These are phyloP conservation scores for Lordiphosa collinella DNA, from an alignment of 1,140 invertebrate genomes.

Conservation along the genomic window DNA sequence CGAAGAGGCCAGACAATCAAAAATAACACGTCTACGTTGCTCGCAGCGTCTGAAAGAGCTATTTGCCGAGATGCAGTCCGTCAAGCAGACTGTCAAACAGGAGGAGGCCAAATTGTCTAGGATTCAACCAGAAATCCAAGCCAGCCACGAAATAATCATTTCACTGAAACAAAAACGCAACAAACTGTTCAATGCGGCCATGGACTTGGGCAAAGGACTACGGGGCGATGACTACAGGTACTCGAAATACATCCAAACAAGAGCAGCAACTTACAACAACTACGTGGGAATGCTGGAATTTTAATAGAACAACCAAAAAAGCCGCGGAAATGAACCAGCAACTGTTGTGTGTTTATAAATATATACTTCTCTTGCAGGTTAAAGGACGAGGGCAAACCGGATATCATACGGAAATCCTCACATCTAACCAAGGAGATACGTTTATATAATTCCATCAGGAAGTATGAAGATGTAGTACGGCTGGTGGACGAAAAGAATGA, in stretches of 20 bases:
- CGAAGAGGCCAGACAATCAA: constrained; percentile 53
- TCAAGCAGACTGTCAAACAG: constrained; percentile 41
- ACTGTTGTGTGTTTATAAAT: constrained; percentile 10
- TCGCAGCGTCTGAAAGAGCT: constrained; percentile 56
- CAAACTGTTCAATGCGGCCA: constrained; percentile 57
- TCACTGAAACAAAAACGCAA: constrained; percentile 61
- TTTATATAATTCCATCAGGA: constrained; percentile 50
- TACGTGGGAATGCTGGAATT: constrained; percentile 38
- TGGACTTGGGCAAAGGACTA: constrained; percentile 61
- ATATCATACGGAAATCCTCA: constrained; percentile 35
- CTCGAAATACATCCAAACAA: constrained; percentile 17
- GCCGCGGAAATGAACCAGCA: constrained; percentile 3
- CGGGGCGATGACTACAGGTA: constrained; percentile 72
- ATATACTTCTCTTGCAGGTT: constrained; percentile 49
- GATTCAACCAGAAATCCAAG: constrained; percentile 66
- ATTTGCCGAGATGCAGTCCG: constrained; percentile 51
- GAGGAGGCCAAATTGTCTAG: constrained; percentile 58
- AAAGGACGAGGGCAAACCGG: constrained; percentile 35
- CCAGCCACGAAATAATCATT: constrained; percentile 65
- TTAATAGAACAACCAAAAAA: constrained; percentile 12
- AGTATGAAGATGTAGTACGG: constrained; percentile 41
- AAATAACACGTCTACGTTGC: constrained; percentile 49
- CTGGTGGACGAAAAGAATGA: constrained; percentile 17
- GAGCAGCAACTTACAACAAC: constrained; percentile 35
- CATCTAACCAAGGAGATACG: constrained; percentile 54